Evolutionary conservation across 2,113 vertebrate genomes (phyloP), one percentile per base, ranked within the genome.

Genomic region (Myiopsitta monachus): DNA sequence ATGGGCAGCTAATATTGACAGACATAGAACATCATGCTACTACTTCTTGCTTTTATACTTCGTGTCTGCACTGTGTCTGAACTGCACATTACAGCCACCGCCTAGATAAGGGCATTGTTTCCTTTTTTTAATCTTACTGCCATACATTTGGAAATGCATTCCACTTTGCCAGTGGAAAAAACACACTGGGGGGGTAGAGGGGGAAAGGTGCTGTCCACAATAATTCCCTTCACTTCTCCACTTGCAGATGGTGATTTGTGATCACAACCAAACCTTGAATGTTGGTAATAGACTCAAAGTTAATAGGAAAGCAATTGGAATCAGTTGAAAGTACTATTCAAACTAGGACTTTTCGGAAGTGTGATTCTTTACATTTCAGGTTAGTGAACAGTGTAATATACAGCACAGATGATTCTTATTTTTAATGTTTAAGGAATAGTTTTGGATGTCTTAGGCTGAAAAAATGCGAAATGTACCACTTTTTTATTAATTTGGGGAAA

Each of bases 381-480:
- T 77, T 96, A 78, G 41, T 87, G 85, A 91, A 19, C 83, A 64
- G 39, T 89, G 55, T 94, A 92, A 93, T 94, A 51, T 70, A 89
- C 52, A 97, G 49, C 84, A 92, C 63, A 81, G 46, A 31, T 96
- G 62, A 94, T 83, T 92, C 82, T 93, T 97, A 89, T 91, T 96
- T 96, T 92, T 95, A 90, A 81, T 90, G 51, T 68, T 95, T 93
- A 82, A 97, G 72, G 55, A 94, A 72, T 94, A 94, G 69, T 94
- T 87, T 76, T 47, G 66, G 89, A 76, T 79, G 79, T 95, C 66
- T 88, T 88, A 90, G 96, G 91, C 89, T 97, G 91, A 97, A 97
- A 67, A 88, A 92, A 96, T 96, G 80, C 94, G 92, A 95, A 78
- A 95, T 84, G 47, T 82, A 85, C 39, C 55, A 93, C 86, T 88